Base-by-base conservation (phyloP, 2,797 vertebrate genomes). In the Oreortyx pictus region DNA sequence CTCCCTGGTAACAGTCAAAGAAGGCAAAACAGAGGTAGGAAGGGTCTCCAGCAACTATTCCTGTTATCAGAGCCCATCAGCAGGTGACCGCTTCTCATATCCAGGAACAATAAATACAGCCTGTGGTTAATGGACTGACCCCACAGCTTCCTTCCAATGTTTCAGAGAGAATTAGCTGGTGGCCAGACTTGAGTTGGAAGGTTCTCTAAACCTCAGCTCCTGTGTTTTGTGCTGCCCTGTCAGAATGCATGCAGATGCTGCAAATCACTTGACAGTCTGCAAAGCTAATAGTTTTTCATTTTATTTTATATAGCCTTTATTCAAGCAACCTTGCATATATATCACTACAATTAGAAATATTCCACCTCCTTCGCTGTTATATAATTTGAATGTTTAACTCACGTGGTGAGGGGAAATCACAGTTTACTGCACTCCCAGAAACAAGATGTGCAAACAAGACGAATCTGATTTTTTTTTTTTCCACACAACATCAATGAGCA, bases 31-130 rank as follows among this genome's bases (percentile, higher is more conserved):
- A 31, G 89, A 87, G 76, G 81, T 90, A 76, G 52, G 72, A 57
- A 92, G 68, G 59, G 64, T 33, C 86, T 85, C 72, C 81, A 62
- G 68, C 54, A 13, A 0, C 82, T 62, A 43, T 8, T 92, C 41
- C 39, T 56, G 52, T 94, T 97, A 97, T 97, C 96, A 37, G 10
- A 29, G 14, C 82, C 74, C 77, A 93, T 96, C 94, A 94, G 90
- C 89, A 94, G 92, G 88, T 94, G 88, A 87, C 76, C 46, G 2
- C 31, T 84, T 61, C 89, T 94, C 84, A 73, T 91, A 90, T 67
- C 59, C 90, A 90, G 81, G 41, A 95, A 93, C 71, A 86, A 76
- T 74, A 95, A 96, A 95, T 85, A 35, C 46, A 94, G 62, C n/a
- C 73, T 2, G 3, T 82, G 76, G 71, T 64, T 82, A 66, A 83